Conservation (phyloP, 1,140 invertebrate genomes). For the Ridgeia piscesae region DNA sequence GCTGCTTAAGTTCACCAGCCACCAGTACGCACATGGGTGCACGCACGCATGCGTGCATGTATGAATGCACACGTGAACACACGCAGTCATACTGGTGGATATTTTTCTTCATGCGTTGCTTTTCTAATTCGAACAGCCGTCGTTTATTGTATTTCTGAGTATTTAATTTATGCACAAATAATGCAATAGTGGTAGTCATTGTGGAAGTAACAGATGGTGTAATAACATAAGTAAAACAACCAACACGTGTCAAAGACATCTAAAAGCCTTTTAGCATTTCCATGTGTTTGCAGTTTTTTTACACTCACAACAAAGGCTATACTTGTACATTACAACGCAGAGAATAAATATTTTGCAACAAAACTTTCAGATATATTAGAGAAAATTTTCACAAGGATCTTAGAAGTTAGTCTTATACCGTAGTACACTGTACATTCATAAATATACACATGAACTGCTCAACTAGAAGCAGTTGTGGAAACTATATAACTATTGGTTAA, state of each 20-base stretch:
- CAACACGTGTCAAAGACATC: neutral
- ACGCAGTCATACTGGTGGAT: neutral
- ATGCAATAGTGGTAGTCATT: neutral
- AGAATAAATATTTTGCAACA: no score
- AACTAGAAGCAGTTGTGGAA: neutral
- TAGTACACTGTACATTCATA: neutral
- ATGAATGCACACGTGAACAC: neutral
- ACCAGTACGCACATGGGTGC: neutral
- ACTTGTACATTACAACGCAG: neutral
- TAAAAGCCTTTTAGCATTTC: neutral
- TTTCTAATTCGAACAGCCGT: neutral
- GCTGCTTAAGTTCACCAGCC: neutral
- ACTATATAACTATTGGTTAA: neutral
- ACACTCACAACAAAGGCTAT: neutral
- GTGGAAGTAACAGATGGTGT: neutral
- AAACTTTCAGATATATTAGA: neutral
- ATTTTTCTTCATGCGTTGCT: neutral
- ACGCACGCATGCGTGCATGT: neutral
- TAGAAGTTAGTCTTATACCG: neutral
- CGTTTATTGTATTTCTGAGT: neutral
- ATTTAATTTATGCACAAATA: conserved; percentile 7
- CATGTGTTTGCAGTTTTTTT: neutral
- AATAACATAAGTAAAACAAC: neutral
- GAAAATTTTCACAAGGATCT: neutral
- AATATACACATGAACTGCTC: neutral